Base-by-base conservation (phyloP, 2,888 invertebrate genomes). In the Nemotelus nigrinus region DNA sequence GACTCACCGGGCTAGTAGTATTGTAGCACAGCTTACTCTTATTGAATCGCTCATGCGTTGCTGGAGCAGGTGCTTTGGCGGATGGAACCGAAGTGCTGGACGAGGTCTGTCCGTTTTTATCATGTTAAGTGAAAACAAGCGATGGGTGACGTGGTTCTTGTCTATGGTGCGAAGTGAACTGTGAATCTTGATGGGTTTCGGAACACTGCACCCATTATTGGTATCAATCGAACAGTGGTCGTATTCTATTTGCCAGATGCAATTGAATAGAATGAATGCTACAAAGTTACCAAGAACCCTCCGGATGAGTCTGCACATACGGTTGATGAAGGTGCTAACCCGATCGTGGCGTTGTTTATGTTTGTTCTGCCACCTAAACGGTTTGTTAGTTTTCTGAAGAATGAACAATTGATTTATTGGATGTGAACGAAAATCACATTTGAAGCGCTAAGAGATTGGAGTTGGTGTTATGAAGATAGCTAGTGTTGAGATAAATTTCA, bases 81-180 rank as follows among this genome's bases (percentile, higher is more conserved):
- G 41, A 48, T 50, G 47, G 50, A 67, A 50, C 50, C 39, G 50
- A 57, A 2, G 10, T 47, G 45, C 72, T 57, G 70, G 3, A 41
- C 44, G 44, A 63, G 63, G 60, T 41, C 45, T 65, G 57, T n/a
- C 47, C 8, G 48, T 63, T 74, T 74, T 74, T 74, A 60, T 58
- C 60, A 60, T 70, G 60, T 74, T 63, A 63, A 74, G 74, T 74
- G 74, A 63, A 74, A 74, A 74, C 48, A 63, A 74, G 74, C 74
- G 74, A 74, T 74, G 74, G 74, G 74, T 74, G 74, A 74, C 74
- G 74, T 74, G 60, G 74, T 48, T 74, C 63, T 48, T 74, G 74
- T 74, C 60, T 48, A 50, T 74, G 74, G 74, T 63, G 74, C 60
- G 74, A 74, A 74, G 74, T 74, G 74, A 74, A 74, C 74, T 60